Evolutionary conservation across 2,888 invertebrate species (phyloP), one percentile per base, ranked within the genome.

Genomic region (Zaprionus lineosus): DNA sequence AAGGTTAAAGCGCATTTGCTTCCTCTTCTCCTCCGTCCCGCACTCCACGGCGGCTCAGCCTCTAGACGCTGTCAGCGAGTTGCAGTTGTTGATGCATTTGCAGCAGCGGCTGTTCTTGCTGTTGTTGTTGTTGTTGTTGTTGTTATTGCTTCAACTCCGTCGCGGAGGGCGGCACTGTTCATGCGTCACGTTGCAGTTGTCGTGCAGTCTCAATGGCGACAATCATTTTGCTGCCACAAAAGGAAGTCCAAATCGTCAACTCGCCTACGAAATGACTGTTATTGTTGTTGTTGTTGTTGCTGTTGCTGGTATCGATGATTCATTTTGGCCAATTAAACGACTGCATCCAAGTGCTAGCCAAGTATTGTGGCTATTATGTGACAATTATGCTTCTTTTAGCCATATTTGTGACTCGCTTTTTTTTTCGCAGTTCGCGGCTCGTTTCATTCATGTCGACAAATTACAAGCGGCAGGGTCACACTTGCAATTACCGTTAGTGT

Each of bases 141-240:
- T 7, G 12, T 7, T 21, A 21, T 3, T 18, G 43, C 26, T 28
- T 44, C 28, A 46, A 46, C 11, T 46, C 19, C 26, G 59, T 37
- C 15, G 57, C 15, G 59, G 56, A 43, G 59, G 60, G 57, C 48
- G 61, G 47, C 43, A 18, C 29, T 64, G 58, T 33, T 41, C 53
- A 60, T 65, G 65, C 65, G 65, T 65, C 65, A 65, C 62, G 62
- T 67, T 66, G 65, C 67, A 61, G 55, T 56, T 67, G 67, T 67
- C 64, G 64, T 69, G 67, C 69, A 58, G 69, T 63, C 67, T 69
- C 67, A 69, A 67, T 63, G 67, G 63, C 67, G 68, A 58, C 66
- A 66, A 66, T 65, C 64, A 66, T 66, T 21, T 60, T 47, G 47
- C 66, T 33, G 63, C 69, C 58, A 57, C 66, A 67, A 67, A 67